Percentiles rank a stretch among this genome's conserved stretches.
Evolutionary conservation across 2,797 vertebrate genomes (phyloP).

Genomic region (Apogon hyalosoma): DNA sequence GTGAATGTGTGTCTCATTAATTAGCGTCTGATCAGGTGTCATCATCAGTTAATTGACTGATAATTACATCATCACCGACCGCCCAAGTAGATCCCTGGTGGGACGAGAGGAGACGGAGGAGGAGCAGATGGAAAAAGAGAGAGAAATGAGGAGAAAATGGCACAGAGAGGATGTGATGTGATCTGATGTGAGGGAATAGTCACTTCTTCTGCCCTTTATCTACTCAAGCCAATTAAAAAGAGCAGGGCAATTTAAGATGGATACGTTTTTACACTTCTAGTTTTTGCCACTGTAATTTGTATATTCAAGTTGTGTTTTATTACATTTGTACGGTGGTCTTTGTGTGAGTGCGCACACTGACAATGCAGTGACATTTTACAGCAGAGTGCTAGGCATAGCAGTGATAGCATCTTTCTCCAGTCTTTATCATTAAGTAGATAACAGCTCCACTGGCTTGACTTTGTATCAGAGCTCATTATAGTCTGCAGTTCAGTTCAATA

Average conservation of each 20-base stretch:
- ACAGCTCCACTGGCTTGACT: conserved; percentile 59
- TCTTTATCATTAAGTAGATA: conserved; percentile 76
- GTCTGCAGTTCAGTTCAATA: conserved; percentile 53
- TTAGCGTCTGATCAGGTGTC: conserved; percentile 65
- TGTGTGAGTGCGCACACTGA: conserved; percentile 17
- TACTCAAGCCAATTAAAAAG: conserved; percentile 42
- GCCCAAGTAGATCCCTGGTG: conserved; percentile 34
- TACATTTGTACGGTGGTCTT: conserved; percentile 8
- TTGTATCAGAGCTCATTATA: conserved; percentile 66
- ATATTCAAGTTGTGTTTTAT: conserved; percentile 6
- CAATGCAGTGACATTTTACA: conserved; percentile 49
- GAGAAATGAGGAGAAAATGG: conserved; percentile 11
- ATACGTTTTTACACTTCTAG: not conserved
- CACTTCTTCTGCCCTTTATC: conserved; percentile 34
- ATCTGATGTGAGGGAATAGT: conserved; percentile 46
- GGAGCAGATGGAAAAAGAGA: conserved; percentile 25
- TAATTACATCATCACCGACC: conserved; percentile 57
- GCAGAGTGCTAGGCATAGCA: conserved; percentile 46
- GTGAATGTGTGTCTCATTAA: conserved; percentile 23
- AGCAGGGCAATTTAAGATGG: conserved; percentile 11
- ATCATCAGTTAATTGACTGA: conserved; percentile 64
- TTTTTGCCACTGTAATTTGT: conserved; percentile 13
- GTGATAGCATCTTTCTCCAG: conserved; percentile 67
- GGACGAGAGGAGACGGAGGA: conserved; percentile 4
- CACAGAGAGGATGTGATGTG: conserved; percentile 36